Base-by-base conservation (phyloP, 2,888 invertebrate genomes). In the Thecocarcelia acutangulata region DNA sequence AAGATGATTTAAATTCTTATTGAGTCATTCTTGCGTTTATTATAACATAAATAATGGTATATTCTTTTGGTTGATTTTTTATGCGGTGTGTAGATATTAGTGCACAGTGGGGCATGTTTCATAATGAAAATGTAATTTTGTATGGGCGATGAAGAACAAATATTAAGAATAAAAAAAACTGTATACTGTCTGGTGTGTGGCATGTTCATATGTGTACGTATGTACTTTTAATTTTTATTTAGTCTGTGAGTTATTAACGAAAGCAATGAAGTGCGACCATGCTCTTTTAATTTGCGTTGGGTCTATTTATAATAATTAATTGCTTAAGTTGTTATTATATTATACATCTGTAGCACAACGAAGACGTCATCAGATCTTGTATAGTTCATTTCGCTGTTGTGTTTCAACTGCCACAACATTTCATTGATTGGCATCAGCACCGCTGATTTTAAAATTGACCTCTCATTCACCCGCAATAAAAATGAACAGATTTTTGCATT, bases 11-110 rank as follows among this genome's bases (percentile, higher is more conserved):
- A 12, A 24, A 24, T 46, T 13, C 17, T 4, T 12, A 33, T 48
- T 37, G 17, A 59, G 11, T 42, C 59, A 70, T 15, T 48, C 21
- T 11, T 48, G 46, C 28, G 46, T 54, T 69, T 42, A 37, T 15
- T 46, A 58, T 70, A 21, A 40, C 24, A 70, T 59, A 70, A 59
- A 59, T 50, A n/a, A n/a, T 61, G 48, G 50, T 50, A 28, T 24
- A 40, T 28, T 9, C 9, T 24, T 17, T 59, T 50, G 48, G 17
- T 56, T 33, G 33, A n/a, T n/a, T n/a, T 8, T 37, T 48, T 19
- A 9, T 40, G 33, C n/a, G 4, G 19, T 52, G 8, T 66, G 33
- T 8, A 33, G 33, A 5, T 9, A 8, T 33, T 3, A 6, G 8
- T 33, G 33, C 33, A 33, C 33, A 33, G 33, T 33, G 33, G 33